Evolutionary conservation across 2,113 vertebrate genomes (phyloP).

Genomic region (Anseranas semipalmata): DNA sequence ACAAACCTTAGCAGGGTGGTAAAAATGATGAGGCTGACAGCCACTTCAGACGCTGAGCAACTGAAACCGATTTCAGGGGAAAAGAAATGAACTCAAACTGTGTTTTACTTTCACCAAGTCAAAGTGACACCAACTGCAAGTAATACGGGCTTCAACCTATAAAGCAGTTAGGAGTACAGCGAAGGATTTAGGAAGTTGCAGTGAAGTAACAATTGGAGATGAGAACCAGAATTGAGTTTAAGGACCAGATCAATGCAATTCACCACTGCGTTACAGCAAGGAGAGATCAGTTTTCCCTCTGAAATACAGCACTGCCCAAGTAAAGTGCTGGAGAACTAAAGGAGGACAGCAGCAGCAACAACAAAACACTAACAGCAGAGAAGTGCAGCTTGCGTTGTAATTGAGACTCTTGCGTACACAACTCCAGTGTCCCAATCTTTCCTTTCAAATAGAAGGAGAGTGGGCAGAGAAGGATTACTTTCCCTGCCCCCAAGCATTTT

Average conservation of each 20-base stretch:
- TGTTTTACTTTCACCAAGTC: background rate
- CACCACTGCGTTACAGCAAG: background rate
- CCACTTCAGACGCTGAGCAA: background rate
- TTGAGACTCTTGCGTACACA: background rate
- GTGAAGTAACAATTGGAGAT: background rate
- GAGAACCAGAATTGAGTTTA: background rate
- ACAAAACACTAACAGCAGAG: background rate
- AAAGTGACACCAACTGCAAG: background rate
- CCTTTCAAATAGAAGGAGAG: background rate
- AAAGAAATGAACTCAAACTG: background rate
- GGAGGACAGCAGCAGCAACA: background rate
- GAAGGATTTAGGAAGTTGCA: background rate
- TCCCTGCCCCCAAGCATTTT: background rate
- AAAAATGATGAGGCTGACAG: background rate
- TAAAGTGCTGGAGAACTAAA: background rate
- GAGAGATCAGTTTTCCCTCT: background rate
- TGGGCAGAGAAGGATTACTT: background rate
- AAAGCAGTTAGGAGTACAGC: background rate
- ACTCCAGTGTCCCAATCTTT: background rate
- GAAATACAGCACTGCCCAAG: background rate
- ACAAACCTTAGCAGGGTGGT: background rate
- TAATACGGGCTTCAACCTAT: background rate
- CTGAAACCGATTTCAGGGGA: background rate
- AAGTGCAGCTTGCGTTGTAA: background rate
- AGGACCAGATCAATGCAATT: background rate